Conservation (phyloP, 2,113 vertebrate genomes). For the Sorex araneus region DNA sequence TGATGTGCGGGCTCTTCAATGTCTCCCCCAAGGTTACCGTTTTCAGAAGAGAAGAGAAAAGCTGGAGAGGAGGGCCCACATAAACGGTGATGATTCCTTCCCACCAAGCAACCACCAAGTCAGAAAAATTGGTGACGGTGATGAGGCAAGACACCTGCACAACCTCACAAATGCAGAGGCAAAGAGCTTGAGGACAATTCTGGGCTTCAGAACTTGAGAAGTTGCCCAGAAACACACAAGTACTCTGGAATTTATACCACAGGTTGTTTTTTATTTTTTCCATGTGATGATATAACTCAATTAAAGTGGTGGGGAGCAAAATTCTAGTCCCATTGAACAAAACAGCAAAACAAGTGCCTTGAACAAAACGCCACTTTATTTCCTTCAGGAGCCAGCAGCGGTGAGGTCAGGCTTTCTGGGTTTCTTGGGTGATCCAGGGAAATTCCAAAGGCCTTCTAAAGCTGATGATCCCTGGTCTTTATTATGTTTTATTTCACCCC, state of each 20-base stretch:
- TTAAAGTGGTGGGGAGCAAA: conserved; percentile 67
- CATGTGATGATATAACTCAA: conserved; percentile 43
- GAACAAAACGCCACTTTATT: conserved; percentile 50
- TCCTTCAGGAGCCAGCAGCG: conserved; percentile 42
- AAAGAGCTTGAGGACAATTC: neutral
- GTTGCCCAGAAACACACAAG: neutral
- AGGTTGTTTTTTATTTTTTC: too few species aligned
- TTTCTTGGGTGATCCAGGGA: conserved; percentile 29
- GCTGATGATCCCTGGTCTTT: conserved; percentile 59
- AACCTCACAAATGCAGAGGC: neutral
- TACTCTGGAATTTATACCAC: neutral
- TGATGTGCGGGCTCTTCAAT: conserved; percentile 40
- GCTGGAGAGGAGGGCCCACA: neutral
- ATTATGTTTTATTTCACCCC: conserved; percentile 67
- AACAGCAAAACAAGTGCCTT: conserved; percentile 16
- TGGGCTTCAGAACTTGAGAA: neutral
- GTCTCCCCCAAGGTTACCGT: conserved; percentile 1
- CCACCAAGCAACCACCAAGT: too few species aligned
- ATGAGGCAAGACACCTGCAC: neutral
- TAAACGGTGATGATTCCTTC: conserved; percentile 1
- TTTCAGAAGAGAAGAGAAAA: conserved; percentile 47
- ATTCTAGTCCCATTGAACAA: neutral
- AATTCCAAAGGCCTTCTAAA: conserved; percentile 54
- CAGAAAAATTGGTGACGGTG: neutral
- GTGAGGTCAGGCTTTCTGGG: conserved; percentile 18